A percentile compares a stretch with the other conserved stretches of the same genome.
Conservation (phyloP, 1,140 invertebrate species). For the Nymphalis io region DNA sequence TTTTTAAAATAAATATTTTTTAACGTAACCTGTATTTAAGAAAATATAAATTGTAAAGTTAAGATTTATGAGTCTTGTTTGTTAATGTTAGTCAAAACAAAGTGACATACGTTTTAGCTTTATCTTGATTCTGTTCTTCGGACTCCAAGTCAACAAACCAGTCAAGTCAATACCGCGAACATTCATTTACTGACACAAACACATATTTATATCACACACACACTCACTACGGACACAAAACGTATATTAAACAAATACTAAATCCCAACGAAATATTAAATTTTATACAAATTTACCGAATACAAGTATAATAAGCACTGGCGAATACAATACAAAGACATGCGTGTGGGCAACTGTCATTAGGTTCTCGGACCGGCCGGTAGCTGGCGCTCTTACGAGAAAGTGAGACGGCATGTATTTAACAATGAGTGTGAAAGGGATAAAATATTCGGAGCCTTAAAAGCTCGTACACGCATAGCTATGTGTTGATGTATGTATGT, state of each 20-base stretch:
- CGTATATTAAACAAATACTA: constrained; percentile 30
- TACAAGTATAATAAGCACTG: constrained; percentile 33
- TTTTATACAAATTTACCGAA: constrained; percentile 28
- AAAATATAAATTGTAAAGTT: not conserved
- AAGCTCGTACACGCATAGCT: constrained; percentile 54
- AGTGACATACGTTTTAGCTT: constrained; percentile 74
- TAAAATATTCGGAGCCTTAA: constrained; percentile 55
- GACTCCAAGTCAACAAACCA: constrained; percentile 75
- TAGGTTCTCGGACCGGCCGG: constrained; percentile 49
- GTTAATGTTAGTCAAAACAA: constrained; percentile 24
- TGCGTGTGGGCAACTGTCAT: constrained; percentile 65
- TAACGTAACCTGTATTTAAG: not conserved
- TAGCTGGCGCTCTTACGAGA: constrained; percentile 50
- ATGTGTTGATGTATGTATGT: constrained; percentile 34
- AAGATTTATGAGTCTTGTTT: not conserved
- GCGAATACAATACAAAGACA: constrained; percentile 62
- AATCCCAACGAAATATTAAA: constrained; percentile 3
- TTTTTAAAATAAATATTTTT: too few relatives aligned
- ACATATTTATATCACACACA: constrained; percentile 51
- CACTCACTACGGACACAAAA: constrained; percentile 34
- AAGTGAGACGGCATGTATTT: constrained; percentile 46
- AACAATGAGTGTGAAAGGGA: constrained; percentile 47
- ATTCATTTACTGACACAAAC: constrained; percentile 76
- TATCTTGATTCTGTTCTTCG: constrained; percentile 76
- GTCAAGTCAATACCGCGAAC: constrained; percentile 69